These are phyloP conservation scores for Myopa testacea DNA, from an alignment of 2,888 invertebrate species.

Conservation along the genomic window DNA sequence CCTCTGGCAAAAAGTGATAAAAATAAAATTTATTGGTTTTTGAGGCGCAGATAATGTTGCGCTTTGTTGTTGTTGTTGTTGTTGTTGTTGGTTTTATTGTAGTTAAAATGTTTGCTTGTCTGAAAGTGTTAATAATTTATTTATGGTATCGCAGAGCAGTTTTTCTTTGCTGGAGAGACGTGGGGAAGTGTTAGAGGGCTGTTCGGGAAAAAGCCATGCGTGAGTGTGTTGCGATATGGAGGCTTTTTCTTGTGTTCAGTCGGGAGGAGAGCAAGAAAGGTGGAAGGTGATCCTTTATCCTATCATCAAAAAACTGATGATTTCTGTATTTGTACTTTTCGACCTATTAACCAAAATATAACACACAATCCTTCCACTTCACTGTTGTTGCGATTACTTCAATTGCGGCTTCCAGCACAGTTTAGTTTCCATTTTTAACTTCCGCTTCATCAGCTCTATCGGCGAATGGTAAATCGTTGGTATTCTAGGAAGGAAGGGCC, in stretches of 20 bases:
- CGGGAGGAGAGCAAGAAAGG: too few species aligned
- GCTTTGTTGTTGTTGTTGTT: conserved; percentile 18
- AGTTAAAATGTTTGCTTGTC: conserved; percentile 34
- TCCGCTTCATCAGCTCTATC: not conserved
- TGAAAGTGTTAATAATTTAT: conserved; percentile 40
- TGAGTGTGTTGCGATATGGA: not conserved
- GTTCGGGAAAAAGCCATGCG: too few species aligned
- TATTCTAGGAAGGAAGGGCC: not conserved
- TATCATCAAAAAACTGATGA: too few species aligned
- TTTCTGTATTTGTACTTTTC: conserved; percentile 25
- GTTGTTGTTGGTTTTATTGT: not conserved
- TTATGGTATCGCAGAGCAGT: not conserved
- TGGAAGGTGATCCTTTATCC: too few species aligned
- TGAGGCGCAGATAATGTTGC: conserved; percentile 39
- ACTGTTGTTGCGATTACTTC: conserved; percentile 33
- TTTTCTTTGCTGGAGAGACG: not conserved
- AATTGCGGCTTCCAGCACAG: not conserved
- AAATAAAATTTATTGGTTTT: conserved; percentile 42
- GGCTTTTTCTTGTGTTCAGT: not conserved
- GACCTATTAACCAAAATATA: conserved; percentile 10
- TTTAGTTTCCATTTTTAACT: conserved; percentile 9
- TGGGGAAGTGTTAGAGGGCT: not conserved
- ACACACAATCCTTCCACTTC: conserved; percentile 25
- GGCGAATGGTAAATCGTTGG: too few species aligned
- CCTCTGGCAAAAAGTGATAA: conserved; percentile 35